Percentiles rank a stretch among this genome's conserved stretches.
phyloP scores from a whole-genome alignment of 2,888 invertebrate species.

The Neocrepidodera transversa region DNA sequence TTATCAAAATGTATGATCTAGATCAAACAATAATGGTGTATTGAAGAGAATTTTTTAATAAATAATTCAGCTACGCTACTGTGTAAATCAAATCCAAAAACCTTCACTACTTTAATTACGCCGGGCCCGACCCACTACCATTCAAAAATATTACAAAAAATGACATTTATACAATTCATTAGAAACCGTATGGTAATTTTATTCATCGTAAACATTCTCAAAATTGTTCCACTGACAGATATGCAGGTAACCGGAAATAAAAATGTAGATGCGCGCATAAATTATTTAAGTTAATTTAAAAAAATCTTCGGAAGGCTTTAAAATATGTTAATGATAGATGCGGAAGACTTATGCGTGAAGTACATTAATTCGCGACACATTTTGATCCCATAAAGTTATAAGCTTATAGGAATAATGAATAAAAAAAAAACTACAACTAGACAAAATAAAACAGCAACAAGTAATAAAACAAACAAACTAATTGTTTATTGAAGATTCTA shows the following conservation, averaged over 20 bases:
- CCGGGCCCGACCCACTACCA: conserved; percentile 17
- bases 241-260: conserved; percentile 26
- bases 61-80: background rate
- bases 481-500: no score
- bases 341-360: no score
- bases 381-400: no score
- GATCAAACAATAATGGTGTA: no score
- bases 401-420: no score
- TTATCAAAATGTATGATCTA: no score
- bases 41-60: no score
- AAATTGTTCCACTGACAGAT: conserved; percentile 27
- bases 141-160: conserved; percentile 24
- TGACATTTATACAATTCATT: conserved; percentile 21
- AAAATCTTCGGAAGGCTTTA: conserved; percentile 13
- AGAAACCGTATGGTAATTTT: conserved; percentile 20
- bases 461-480: no score
- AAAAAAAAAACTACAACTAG: no score
- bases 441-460: no score
- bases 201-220: conserved; percentile 18
- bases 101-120: conserved; percentile 26
- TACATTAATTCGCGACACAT: no score
- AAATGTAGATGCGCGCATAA: conserved; percentile 21
- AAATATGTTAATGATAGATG: no score
- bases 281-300: conserved; percentile 20
- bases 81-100: background rate